Percentiles rank a stretch among this genome's conserved stretches.
Conservation (phyloP, 2,888 invertebrate species). For the Hermaeophaga mercurialis region DNA sequence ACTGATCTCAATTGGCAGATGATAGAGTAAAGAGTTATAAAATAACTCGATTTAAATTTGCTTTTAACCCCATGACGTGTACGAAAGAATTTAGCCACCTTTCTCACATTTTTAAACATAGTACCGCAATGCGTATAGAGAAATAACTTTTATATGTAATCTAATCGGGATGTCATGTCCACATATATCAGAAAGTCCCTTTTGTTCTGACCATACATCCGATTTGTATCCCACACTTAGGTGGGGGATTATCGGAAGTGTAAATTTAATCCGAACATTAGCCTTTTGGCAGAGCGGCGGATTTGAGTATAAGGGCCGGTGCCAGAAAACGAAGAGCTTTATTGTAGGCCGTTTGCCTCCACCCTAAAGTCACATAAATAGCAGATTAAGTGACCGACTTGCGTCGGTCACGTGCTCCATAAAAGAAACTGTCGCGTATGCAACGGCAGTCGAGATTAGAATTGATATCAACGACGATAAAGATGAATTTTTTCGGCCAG, state of each 20-base stretch:
- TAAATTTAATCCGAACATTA: slow-evolving; percentile 49
- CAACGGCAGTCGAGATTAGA: slow-evolving; percentile 50
- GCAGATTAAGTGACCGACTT: slow-evolving; percentile 60
- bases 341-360: slow-evolving; percentile 49
- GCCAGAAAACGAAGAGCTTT: slow-evolving; percentile 14
- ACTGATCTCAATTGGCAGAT: no score
- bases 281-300: slow-evolving; percentile 40
- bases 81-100: no score
- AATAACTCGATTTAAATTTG: no score
- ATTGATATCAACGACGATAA: slow-evolving; percentile 17
- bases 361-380: slow-evolving; percentile 58
- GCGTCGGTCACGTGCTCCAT: slow-evolving; percentile 54
- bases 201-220: slow-evolving; percentile 14
- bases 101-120: no score
- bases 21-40: no score
- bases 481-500: slow-evolving; percentile 3
- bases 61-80: no score
- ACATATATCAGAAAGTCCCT: slow-evolving; percentile 16
- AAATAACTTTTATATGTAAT: no score
- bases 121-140: no score
- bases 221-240: slow-evolving; percentile 31
- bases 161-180: no score
- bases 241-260: slow-evolving; percentile 41
- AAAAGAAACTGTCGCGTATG: slow-evolving; percentile 31
- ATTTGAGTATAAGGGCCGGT: slow-evolving; percentile 27